Conservation (phyloP, 2,113 vertebrate genomes). For the Ailurus styani region DNA sequence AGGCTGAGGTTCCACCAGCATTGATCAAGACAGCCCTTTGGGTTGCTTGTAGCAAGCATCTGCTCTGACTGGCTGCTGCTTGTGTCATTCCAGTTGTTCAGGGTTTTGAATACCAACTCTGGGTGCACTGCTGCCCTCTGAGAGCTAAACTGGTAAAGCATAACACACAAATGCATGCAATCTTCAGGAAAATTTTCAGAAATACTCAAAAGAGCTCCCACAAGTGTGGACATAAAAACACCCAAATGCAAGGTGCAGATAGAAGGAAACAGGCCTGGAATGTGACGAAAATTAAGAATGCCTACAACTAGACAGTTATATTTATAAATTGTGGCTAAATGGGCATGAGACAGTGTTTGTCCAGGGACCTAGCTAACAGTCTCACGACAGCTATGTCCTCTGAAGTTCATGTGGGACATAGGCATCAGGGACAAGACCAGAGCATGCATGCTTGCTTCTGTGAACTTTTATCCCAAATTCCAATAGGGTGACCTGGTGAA, state of each 20-base stretch:
- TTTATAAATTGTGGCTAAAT: neutral
- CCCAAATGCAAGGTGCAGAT: neutral
- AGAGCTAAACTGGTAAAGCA: neutral
- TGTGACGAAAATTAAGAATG: neutral
- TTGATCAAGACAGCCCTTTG: accelerated
- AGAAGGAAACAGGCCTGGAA: neutral
- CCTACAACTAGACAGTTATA: neutral
- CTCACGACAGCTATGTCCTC: neutral
- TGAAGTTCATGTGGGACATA: neutral
- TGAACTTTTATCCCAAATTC: neutral
- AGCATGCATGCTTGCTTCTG: neutral
- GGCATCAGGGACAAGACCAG: neutral
- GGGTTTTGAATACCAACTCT: neutral
- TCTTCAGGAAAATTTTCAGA: neutral
- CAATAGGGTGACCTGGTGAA: neutral
- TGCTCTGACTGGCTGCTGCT: neutral
- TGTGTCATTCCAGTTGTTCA: neutral
- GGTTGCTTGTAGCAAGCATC: neutral
- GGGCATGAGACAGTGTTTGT: neutral
- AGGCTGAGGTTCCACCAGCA: neutral
- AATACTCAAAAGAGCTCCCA: neutral
- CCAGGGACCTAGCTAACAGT: neutral
- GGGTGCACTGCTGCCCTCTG: neutral
- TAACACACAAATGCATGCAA: neutral
- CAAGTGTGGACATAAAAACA: neutral